A percentile compares a stretch with the other conserved stretches of the same genome.
Evolutionary conservation across 2,888 invertebrate species (phyloP).

Genomic region (Notocelia uddmanniana): DNA sequence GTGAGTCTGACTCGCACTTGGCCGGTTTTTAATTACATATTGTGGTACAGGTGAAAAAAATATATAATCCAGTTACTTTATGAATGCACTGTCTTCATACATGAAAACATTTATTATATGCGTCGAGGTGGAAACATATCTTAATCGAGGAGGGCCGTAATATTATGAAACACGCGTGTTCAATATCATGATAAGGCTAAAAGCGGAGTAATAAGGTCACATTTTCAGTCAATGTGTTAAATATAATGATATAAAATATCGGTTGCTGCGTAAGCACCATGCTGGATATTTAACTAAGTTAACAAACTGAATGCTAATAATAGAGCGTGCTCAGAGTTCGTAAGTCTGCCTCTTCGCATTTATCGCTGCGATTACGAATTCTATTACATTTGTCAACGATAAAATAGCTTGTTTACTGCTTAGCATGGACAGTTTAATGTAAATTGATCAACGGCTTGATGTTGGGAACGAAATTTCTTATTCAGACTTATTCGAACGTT

Average conservation of each 20-base stretch:
- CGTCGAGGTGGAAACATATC: too few species aligned
- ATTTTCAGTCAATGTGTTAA: too few species aligned
- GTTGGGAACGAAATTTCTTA: not conserved
- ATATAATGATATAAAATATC: not conserved
- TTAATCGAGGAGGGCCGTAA: too few species aligned
- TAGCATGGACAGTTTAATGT: constrained; percentile 6
- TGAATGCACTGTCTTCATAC: too few species aligned
- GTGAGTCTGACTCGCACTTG: too few species aligned
- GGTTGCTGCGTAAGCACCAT: constrained; percentile 13
- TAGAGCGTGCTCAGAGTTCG: constrained; percentile 32
- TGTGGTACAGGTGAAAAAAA: too few species aligned
- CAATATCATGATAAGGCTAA: too few species aligned
- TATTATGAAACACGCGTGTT: too few species aligned
- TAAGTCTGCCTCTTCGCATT: constrained; percentile 14
- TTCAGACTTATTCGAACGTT: not conserved
- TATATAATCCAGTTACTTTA: too few species aligned
- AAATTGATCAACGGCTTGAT: constrained; percentile 9
- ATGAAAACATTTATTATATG: too few species aligned
- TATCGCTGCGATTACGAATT: constrained; percentile 27
- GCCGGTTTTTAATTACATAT: too few species aligned
- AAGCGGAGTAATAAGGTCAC: too few species aligned
- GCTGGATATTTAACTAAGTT: constrained; percentile 33
- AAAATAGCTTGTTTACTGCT: constrained; percentile 32
- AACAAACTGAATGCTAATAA: constrained; percentile 39
- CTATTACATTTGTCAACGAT: constrained; percentile 38